Evolutionary conservation across 1,140 invertebrate genomes (phyloP), one percentile per base, ranked within the genome.

Genomic region (Fopius arisanus): DNA sequence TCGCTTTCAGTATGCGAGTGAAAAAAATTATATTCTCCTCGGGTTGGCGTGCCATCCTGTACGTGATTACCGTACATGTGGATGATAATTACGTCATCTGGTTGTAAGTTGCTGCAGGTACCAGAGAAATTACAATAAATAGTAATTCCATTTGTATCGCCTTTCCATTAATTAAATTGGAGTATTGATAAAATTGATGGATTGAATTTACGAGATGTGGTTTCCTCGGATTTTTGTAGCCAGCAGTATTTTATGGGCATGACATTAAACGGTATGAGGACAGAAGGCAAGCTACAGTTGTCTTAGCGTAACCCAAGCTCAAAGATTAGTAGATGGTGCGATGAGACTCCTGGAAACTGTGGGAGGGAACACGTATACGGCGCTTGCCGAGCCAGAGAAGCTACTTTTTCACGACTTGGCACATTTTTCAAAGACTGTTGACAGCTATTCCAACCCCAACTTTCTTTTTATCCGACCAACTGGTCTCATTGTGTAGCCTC

Each of bases 371-470:
- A 68, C 51, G 74, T 74, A 63, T 75, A 77, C 79, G 78, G 77
- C 79, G 83, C 82, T 83, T 72, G 77, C 73, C 77, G 82, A 76
- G 72, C 80, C 62, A 40, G 31, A 78, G 73, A 72, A 78, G 77
- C 78, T 72, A 78, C 81, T 84, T 84, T 83, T 84, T 84, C 81
- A 81, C 63, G 73, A 78, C 79, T 84, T 84, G 79, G 81, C 82
- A 84, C 82, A 84, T 84, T 84, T 84, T 84, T 84, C 83, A 84
- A 82, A 82, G 79, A 70, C 75, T 73, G 82, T 79, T 82, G 82
- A 84, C 82, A 83, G 82, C 81, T 83, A 83, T 81, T 65, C 62
- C 79, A 78, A 51, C 43, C 43, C 43, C 19, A 51, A 51, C 43
- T 12, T 51, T 19, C 43, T 51, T 51, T 51, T 51, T 51, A 51